phyloP scores from a whole-genome alignment of 2,113 vertebrate genomes.

The Microcebus jonahi region DNA sequence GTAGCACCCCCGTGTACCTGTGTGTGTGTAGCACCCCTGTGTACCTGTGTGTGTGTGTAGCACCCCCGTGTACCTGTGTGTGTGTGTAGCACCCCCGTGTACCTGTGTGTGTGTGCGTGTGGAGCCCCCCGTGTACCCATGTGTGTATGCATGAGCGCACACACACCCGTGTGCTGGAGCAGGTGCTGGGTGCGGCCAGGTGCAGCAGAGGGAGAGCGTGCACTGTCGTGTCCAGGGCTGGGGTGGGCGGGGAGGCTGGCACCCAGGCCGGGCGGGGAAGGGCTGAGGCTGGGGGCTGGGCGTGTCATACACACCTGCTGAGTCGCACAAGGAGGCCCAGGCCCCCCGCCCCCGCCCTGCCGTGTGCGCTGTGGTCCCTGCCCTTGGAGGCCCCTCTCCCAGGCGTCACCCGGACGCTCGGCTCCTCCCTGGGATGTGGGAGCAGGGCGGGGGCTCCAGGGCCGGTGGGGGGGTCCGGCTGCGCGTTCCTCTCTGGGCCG shows the following conservation, averaged over 20 bases:
- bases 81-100: not conserved
- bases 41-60: not conserved
- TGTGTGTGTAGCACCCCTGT: not conserved
- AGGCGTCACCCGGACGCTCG: not conserved
- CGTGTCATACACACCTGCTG: not conserved
- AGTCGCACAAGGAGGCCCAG: not conserved
- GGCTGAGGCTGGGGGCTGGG: not conserved
- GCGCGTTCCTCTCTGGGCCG: not conserved
- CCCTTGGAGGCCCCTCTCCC: not conserved
- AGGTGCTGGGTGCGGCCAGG: too few species aligned
- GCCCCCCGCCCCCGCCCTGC: not conserved
- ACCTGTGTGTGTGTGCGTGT: not conserved
- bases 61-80: not conserved
- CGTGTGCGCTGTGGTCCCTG: accelerated
- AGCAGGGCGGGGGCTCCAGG: not conserved
- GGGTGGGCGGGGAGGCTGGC: not conserved
- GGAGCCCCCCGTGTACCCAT: not conserved
- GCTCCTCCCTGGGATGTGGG: not conserved
- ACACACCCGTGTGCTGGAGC: too few species aligned
- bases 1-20: not conserved
- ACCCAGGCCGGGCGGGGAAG: accelerated
- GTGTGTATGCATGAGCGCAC: accelerated
- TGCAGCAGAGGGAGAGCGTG: too few species aligned
- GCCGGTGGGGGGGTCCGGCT: not conserved
- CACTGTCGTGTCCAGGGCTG: too few species aligned